A percentile compares a stretch with the other conserved stretches of the same genome.
Conservation (phyloP, 2,888 invertebrate genomes). For the Tanypteryx hageni region DNA sequence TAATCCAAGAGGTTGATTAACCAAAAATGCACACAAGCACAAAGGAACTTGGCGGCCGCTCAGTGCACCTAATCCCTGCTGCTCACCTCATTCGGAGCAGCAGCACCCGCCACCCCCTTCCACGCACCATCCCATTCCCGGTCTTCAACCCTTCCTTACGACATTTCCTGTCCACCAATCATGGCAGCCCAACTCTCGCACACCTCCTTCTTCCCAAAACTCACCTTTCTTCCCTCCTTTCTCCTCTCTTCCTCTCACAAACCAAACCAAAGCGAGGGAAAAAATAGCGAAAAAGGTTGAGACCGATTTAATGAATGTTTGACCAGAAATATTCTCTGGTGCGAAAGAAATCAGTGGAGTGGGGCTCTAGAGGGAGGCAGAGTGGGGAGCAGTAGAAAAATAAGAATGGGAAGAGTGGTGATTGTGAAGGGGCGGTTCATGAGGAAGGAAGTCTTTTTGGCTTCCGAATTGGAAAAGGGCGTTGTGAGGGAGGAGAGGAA, state of each 20-base stretch:
- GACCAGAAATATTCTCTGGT: slow-evolving; percentile 31
- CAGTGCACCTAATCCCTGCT: no score
- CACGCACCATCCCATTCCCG: no score
- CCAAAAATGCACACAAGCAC: no score
- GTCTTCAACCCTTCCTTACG: neutral
- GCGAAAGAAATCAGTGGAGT: neutral
- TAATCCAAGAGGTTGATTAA: no score
- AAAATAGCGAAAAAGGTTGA: slow-evolving; percentile 6
- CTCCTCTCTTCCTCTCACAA: neutral
- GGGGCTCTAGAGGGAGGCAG: neutral
- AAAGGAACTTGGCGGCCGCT: slow-evolving; percentile 6
- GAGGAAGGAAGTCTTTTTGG: slow-evolving; percentile 22
- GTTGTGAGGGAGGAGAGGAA: neutral
- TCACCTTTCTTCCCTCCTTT: neutral
- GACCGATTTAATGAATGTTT: slow-evolving; percentile 26
- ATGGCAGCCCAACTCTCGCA: neutral
- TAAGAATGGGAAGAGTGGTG: neutral
- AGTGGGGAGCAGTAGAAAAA: no score
- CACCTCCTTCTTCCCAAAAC: no score
- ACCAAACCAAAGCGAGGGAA: neutral
- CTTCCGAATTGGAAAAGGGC: neutral
- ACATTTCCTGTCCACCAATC: slow-evolving; percentile 21
- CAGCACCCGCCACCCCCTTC: no score
- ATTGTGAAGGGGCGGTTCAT: neutral
- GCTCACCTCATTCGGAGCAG: no score